These are phyloP conservation scores for Gallinago stenura DNA, from an alignment of 2,797 vertebrate species.

Conservation along the genomic window DNA sequence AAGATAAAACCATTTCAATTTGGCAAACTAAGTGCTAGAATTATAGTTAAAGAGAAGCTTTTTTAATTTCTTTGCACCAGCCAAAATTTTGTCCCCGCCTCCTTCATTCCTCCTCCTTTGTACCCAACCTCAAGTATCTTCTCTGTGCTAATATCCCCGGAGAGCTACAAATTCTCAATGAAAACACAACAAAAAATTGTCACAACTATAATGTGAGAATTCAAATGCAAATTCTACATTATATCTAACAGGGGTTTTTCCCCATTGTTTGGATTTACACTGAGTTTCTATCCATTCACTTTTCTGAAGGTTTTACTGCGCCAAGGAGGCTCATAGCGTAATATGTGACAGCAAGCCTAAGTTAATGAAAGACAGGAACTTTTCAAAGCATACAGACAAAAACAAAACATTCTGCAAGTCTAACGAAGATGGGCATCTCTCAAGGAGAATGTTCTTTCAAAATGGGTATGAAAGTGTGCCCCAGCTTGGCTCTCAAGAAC, in stretches of 20 bases:
- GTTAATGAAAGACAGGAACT: neutral
- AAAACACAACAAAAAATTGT: neutral
- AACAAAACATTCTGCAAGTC: neutral
- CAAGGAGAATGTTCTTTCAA: neutral
- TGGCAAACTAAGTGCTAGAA: neutral
- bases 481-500: neutral
- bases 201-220: neutral
- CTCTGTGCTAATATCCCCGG: neutral
- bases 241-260: rapidly evolving
- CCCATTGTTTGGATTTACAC: neutral
- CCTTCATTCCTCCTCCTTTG: neutral
- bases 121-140: neutral
- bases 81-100: neutral
- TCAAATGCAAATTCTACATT: neutral
- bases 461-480: neutral
- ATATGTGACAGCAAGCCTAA: neutral
- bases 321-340: rapidly evolving
- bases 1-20: neutral
- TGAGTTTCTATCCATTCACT: neutral
- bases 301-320: neutral
- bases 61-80: neutral
- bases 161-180: neutral
- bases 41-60: neutral
- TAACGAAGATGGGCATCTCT: neutral
- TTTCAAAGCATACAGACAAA: neutral